A percentile compares a stretch with the other conserved stretches of the same genome.
These are phyloP conservation scores for Parascotia fuliginaria DNA, from an alignment of 2,888 invertebrate species.

Conservation along the genomic window DNA sequence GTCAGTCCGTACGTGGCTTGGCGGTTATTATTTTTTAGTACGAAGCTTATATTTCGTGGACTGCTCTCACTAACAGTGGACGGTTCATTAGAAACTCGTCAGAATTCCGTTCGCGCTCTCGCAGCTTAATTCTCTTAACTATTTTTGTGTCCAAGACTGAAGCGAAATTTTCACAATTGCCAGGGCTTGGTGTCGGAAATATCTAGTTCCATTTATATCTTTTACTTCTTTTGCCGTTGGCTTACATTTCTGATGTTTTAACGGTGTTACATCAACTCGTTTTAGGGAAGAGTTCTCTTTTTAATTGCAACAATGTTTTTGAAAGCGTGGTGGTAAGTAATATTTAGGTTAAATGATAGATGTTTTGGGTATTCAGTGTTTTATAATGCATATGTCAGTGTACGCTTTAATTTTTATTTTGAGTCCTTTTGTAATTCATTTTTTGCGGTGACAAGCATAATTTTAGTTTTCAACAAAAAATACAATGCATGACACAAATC, in stretches of 20 bases:
- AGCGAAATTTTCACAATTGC: slow-evolving; percentile 48
- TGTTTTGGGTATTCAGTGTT: too few relatives aligned
- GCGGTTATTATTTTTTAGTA: slow-evolving; percentile 47
- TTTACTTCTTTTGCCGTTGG: slow-evolving; percentile 2
- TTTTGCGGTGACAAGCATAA: too few relatives aligned
- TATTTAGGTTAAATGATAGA: too few relatives aligned
- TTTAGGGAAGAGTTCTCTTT: neutral
- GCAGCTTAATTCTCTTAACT: slow-evolving; percentile 74
- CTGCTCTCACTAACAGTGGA: slow-evolving; percentile 41
- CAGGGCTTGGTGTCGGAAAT: slow-evolving; percentile 18
- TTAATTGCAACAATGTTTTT: too few relatives aligned
- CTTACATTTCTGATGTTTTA: neutral
- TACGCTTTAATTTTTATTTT: too few relatives aligned
- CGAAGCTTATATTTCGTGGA: slow-evolving; percentile 47
- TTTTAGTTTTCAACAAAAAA: too few relatives aligned
- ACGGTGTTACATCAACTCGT: neutral
- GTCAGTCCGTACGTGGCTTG: slow-evolving; percentile 20
- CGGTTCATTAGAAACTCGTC: slow-evolving; percentile 67
- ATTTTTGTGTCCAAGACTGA: slow-evolving; percentile 69
- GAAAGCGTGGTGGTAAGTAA: too few relatives aligned
- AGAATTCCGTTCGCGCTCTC: slow-evolving; percentile 60
- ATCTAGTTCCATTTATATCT: slow-evolving; percentile 14
- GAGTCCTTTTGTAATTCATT: too few relatives aligned
- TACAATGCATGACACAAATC: too few relatives aligned
- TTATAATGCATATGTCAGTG: too few relatives aligned